Conservation (phyloP, 2,888 invertebrate species). For the Periphyllus acericola region DNA sequence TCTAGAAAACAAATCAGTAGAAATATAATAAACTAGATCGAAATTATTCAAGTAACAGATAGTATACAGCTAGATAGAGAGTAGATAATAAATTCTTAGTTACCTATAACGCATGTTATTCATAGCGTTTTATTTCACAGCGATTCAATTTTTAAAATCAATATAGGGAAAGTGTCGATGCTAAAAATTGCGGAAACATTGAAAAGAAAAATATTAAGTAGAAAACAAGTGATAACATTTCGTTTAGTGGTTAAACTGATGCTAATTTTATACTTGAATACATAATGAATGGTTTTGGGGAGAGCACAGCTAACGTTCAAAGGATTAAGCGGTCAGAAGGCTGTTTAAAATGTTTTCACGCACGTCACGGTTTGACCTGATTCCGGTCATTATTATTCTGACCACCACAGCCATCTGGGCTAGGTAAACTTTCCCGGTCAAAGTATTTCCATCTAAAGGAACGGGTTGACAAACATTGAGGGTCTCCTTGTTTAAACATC, state of each 20-base stretch:
- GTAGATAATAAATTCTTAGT: too few relatives aligned
- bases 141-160: too few relatives aligned
- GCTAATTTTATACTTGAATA: slow-evolving; percentile 27
- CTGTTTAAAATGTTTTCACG: slow-evolving; percentile 41
- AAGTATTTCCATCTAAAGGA: slow-evolving; percentile 38
- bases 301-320: slow-evolving; percentile 7
- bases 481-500: slow-evolving; percentile 25
- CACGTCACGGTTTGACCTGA: slow-evolving; percentile 55
- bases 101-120: too few relatives aligned
- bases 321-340: slow-evolving; percentile 43
- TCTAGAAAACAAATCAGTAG: too few relatives aligned
- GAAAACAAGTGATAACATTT: not conserved
- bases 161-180: too few relatives aligned
- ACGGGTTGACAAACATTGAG: slow-evolving; percentile 50
- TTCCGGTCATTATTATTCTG: slow-evolving; percentile 56
- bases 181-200: not conserved
- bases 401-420: slow-evolving; percentile 26
- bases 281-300: slow-evolving; percentile 16
- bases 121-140: too few relatives aligned
- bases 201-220: not conserved
- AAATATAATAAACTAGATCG: too few relatives aligned
- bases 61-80: too few relatives aligned
- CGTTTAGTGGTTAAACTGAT: not conserved
- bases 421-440: slow-evolving; percentile 29
- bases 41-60: too few relatives aligned